Evolutionary conservation across 2,888 invertebrate species (phyloP), one percentile per base, ranked within the genome.

Genomic region (Phyllotreta cruciferae): DNA sequence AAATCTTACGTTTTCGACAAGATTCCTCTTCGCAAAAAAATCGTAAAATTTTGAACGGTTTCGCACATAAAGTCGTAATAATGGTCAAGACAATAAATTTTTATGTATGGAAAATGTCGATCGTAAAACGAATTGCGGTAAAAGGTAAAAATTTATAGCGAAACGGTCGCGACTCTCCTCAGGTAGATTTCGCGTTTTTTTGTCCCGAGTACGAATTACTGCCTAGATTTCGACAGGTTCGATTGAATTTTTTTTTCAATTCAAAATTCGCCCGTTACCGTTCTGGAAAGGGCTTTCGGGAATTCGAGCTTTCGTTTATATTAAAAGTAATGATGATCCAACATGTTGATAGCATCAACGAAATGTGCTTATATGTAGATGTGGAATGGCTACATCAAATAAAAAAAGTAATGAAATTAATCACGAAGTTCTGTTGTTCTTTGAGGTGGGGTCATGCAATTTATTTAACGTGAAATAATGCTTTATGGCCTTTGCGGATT

Each of bases 1-100:
- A 36, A 52, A 34, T 7, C 38, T 52, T 11, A 52, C 42, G 24
- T 14, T 34, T 54, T 54, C 35, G 54, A 54, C 41, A 54, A 41
- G 24, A 24, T 24, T 24, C 24, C 38, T 54, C 42, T 54, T 42
- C 14, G 41, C 10, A 14, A 41, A 38, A 24, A 54, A 34, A 54
- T 54, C 54, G 54, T 54, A 54, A 54, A 54, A 54, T 42, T 54
- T 54, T 41, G 54, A 14, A 54, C 11, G 14, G 38, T 10, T 54
- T 42, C 38, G 7, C 52, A 52, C 37, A 36, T 52, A 24, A 24
- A 24, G 24, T 24, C 24, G 24, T 24, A 24, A 24, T 24, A 44
- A 44, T 44, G 14, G 44, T 11, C 44, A 44, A 7, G 10, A 10
- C 44, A 13, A 10, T 44, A 44, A 44, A 44, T 10, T 44, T 24